Conservation (phyloP, 2,113 vertebrate species). For the Phalacrocorax aristotelis region DNA sequence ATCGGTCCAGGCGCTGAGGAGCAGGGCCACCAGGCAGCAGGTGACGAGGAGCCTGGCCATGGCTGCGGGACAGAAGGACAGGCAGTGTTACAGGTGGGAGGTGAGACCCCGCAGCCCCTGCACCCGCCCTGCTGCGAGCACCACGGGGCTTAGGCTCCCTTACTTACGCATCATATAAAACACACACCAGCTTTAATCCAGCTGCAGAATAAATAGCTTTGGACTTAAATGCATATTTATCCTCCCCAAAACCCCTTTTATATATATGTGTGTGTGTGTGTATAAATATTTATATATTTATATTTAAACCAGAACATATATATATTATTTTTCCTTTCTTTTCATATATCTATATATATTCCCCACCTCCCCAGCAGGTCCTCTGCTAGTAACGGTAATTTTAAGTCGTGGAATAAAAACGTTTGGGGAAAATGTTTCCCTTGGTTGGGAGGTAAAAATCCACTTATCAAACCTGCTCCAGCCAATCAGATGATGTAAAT, state of each 20-base stretch:
- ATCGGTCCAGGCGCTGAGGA: constrained; percentile 49
- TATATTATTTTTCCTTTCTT: background rate
- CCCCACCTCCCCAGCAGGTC: too few species aligned
- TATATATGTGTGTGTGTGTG: background rate
- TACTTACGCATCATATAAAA: rapidly evolving
- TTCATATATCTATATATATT: too few species aligned
- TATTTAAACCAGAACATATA: too few species aligned
- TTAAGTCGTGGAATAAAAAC: background rate
- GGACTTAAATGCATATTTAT: rapidly evolving
- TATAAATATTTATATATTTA: too few species aligned
- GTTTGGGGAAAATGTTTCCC: background rate
- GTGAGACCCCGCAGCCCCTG: too few species aligned
- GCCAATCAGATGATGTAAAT: rapidly evolving
- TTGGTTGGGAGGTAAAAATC: background rate
- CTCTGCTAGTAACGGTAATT: background rate
- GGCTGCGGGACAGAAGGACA: constrained; percentile 18
- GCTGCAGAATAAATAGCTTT: background rate
- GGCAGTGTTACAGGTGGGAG: background rate
- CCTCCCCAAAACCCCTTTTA: background rate
- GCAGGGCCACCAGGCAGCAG: constrained; percentile 62
- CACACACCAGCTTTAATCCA: rapidly evolving
- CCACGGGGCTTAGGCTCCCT: rapidly evolving
- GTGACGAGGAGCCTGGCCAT: constrained; percentile 54
- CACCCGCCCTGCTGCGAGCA: rapidly evolving
- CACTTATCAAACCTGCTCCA: background rate